These are phyloP conservation scores for Gobio occitaniae DNA, from an alignment of 2,797 vertebrate genomes.

Conservation along the genomic window DNA sequence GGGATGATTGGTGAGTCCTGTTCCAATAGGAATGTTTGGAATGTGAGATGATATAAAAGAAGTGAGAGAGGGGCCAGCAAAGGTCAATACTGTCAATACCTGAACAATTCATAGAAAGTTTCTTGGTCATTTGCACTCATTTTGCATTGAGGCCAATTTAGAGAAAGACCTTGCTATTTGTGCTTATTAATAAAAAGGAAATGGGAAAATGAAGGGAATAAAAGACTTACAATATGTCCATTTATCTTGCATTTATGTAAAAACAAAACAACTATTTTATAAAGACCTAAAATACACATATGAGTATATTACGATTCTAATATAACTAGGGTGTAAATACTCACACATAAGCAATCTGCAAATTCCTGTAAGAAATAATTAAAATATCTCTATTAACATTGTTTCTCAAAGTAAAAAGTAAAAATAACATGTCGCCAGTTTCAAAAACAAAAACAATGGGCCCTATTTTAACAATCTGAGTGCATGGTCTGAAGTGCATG, in stretches of 20 bases:
- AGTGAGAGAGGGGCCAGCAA: slow-evolving; percentile 67
- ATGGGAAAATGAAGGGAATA: not conserved
- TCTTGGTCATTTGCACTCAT: not conserved
- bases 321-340: not conserved
- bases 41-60: slow-evolving; percentile 56
- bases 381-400: not conserved
- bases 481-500: too few species aligned
- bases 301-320: not conserved
- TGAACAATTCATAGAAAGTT: slow-evolving; percentile 40
- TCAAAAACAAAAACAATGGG: too few species aligned
- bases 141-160: not conserved
- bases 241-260: not conserved
- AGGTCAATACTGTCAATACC: slow-evolving; percentile 63
- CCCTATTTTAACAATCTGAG: too few species aligned
- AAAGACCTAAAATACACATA: not conserved
- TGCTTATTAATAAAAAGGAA: not conserved
- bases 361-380: not conserved
- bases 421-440: too few species aligned
- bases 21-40: slow-evolving; percentile 57
- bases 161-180: not conserved
- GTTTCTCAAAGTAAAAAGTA: not conserved
- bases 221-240: not conserved
- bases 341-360: not conserved
- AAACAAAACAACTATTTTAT: not conserved
- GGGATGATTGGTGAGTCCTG: slow-evolving; percentile 34